These are phyloP conservation scores for Coenonympha glycerion DNA, from an alignment of 2,888 invertebrate genomes.

Conservation along the genomic window DNA sequence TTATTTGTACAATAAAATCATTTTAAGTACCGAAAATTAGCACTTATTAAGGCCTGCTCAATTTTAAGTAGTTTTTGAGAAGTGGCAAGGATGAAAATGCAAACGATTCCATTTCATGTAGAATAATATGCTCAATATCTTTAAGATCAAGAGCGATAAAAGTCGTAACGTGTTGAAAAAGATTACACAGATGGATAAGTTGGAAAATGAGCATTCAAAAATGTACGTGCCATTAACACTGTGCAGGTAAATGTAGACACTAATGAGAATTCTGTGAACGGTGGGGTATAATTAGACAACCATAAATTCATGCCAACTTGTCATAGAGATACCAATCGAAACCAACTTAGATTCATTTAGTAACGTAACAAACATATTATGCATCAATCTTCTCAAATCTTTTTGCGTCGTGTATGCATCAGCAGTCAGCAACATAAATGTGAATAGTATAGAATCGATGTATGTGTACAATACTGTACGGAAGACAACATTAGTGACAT, in stretches of 20 bases:
- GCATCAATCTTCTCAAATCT: no score
- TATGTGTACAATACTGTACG: constrained; percentile 16
- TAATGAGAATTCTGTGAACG: constrained; percentile 56
- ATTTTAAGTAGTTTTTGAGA: no score
- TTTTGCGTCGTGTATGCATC: neutral
- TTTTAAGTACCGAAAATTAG: neutral
- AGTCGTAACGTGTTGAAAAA: neutral
- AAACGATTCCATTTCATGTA: neutral
- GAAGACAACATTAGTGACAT: constrained; percentile 50
- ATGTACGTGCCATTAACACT: constrained; percentile 56
- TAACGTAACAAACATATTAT: no score
- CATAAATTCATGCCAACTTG: constrained; percentile 30
- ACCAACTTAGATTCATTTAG: no score
- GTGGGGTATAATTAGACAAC: constrained; percentile 47
- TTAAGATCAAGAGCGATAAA: no score
- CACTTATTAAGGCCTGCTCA: neutral
- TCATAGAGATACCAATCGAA: neutral
- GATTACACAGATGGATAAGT: constrained; percentile 7
- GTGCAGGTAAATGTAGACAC: constrained; percentile 54
- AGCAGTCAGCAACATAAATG: no score
- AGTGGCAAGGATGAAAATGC: no score
- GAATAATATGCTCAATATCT: neutral
- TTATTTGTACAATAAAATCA: neutral
- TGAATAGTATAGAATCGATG: constrained; percentile 18
- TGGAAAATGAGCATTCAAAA: constrained; percentile 29